Evolutionary conservation across 2,113 vertebrate genomes (phyloP), one percentile per base, ranked within the genome.

Genomic region (Marmota flaviventris): DNA sequence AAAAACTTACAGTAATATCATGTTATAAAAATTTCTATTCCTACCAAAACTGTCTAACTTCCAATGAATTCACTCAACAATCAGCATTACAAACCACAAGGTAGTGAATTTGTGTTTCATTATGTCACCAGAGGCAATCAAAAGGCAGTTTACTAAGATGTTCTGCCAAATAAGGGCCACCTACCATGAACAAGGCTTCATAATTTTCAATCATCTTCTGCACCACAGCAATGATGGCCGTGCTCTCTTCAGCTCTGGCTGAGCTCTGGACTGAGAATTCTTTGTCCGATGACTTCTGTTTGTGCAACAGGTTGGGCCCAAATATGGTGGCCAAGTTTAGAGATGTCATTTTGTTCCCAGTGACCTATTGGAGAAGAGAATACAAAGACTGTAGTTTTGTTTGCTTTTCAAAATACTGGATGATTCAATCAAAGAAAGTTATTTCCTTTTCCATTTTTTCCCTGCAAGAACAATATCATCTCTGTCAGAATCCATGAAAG

Each of bases 271-370:
- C 99, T 0, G 99, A 99, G 99, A 99, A 99, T 98, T 99, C 99
- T 96, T 99, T 99, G 98, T 99, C 99, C 2, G 99, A 99, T 93
- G 98, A 99, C 95, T 99, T 99, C 97, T 99, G 99, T 98, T 99
- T 99, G 98, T 99, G 99, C 85, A 99, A 98, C 79, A 99, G 98
- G 97, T 99, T 99, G 94, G 99, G 99, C 37, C 99, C 99, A 97
- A 99, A 99, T 98, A 99, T 99, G 85, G 99, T 99, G 86, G 99
- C 99, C 98, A 99, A 98, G 97, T 99, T 99, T 48, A 99, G 99
- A 0, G 99, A 99, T 14, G 99, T 99, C 99, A 99, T 99, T 99
- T 99, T 99, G 98, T 99, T 99, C 97, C 99, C 99, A 93, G 99
- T 99, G 83, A 99, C 96, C 99, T 99, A 96, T 90, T 98, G 95